These are phyloP conservation scores for Furnarius figulus DNA, from an alignment of 2,113 vertebrate species.

Conservation along the genomic window DNA sequence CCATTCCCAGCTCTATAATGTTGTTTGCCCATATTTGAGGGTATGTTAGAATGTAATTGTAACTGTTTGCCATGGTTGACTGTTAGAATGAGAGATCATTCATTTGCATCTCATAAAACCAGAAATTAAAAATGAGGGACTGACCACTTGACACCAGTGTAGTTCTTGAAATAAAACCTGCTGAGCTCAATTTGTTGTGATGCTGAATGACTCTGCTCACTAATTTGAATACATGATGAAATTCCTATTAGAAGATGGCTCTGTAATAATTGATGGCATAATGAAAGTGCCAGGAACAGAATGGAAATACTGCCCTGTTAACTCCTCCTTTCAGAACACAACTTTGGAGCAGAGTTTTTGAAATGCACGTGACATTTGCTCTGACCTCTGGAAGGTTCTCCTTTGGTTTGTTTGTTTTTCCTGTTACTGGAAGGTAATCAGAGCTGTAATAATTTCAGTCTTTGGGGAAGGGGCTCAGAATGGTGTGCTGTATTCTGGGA, in stretches of 20 bases:
- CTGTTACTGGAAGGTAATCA: background rate
- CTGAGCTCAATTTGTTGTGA: slow-evolving; percentile 71
- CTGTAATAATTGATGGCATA: slow-evolving; percentile 57
- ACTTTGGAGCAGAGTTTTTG: background rate
- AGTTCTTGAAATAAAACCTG: slow-evolving; percentile 72
- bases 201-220: slow-evolving; percentile 63
- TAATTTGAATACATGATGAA: slow-evolving; percentile 67
- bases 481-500: background rate
- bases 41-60: slow-evolving; percentile 48
- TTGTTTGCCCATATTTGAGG: slow-evolving; percentile 64
- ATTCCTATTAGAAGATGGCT: slow-evolving; percentile 49
- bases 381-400: background rate
- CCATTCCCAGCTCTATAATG: slow-evolving; percentile 45
- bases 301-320: slow-evolving; percentile 27
- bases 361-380: background rate
- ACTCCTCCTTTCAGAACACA: background rate
- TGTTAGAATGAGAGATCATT: slow-evolving; percentile 56
- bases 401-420: background rate
- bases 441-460: background rate
- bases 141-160: slow-evolving; percentile 74
- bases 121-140: slow-evolving; percentile 74
- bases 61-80: slow-evolving; percentile 55
- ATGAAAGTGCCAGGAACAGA: slow-evolving; percentile 35
- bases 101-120: slow-evolving; percentile 71
- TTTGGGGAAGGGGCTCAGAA: background rate